Evolutionary conservation across 1,140 invertebrate species (phyloP), one percentile per base, ranked within the genome.

Genomic region (Cyclargus thomasi): DNA sequence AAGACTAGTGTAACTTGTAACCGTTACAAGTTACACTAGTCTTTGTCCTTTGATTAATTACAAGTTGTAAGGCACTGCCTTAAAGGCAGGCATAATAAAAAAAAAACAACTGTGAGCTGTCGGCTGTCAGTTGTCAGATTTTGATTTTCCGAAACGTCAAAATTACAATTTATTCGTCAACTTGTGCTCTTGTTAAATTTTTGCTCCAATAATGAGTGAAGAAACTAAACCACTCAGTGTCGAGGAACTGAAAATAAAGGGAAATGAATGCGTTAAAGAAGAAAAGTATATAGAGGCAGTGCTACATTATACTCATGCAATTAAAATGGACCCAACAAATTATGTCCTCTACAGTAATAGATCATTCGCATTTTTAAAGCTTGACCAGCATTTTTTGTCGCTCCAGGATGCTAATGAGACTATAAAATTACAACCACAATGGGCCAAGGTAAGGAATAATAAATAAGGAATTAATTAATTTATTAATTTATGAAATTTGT

Each of bases 251-350:
- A 95, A 95, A 85, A 93, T 93, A 78, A 92, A 94, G 75, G 96
- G 95, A 21, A 96, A 97, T 88, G 92, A 93, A 63, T 95, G 94
- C 86, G 92, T 96, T 10, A 94, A 94, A 83, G 91, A 94, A 74
- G 92, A 92, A 67, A 95, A 95, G 75, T 95, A 91, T 82, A 92
- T 93, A 73, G 95, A 96, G 88, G 95, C 96, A 18, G 92, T 96
- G 67, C 85, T 96, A 64, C 94, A 96, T 88, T 97, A 96, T 79
- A 95, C 94, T 14, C 93, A 95, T 79, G 96, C 95, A 1, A 94
- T 97, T 76, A 95, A 96, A 90, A 81, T 94, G 67, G 95, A 96
- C 74, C 92, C 93, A 23, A 91, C 91, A 62, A 96, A 96, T 88
- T 93, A 93, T 83, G 91, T 93, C 7, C 81, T 96, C 4, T 95